Percentiles rank a stretch among this genome's conserved stretches.
Evolutionary conservation across 2,113 vertebrate species (phyloP).

Genomic region (Eurypyga helias): DNA sequence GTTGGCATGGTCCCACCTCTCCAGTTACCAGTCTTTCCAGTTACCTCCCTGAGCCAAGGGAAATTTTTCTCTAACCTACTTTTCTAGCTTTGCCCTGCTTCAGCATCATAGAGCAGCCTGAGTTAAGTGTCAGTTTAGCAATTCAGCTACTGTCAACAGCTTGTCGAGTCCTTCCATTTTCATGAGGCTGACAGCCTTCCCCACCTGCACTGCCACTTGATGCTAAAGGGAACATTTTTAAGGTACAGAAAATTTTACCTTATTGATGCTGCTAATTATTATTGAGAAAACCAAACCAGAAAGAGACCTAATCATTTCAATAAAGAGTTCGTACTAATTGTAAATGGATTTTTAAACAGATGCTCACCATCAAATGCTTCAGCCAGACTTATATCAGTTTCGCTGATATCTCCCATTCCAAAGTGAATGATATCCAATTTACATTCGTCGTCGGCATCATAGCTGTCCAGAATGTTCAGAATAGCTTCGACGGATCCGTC

Average conservation of each 20-base stretch:
- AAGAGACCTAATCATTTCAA: not conserved
- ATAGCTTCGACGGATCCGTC: slow-evolving; percentile 93
- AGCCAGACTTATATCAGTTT: slow-evolving; percentile 90
- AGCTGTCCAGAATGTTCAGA: slow-evolving; percentile 86
- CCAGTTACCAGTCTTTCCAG: not conserved
- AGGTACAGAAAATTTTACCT: not conserved
- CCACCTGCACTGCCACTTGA: not conserved
- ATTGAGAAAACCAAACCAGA: not conserved
- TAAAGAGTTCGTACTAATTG: not conserved
- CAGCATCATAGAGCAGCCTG: not conserved
- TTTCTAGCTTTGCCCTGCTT: not conserved
- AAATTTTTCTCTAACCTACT: not conserved
- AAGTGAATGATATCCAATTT: slow-evolving; percentile 88
- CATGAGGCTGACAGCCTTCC: not conserved
- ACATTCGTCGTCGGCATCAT: slow-evolving; percentile 88
- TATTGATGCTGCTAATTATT: not conserved
- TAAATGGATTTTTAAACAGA: not conserved
- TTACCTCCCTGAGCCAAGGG: not conserved
- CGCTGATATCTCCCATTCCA: slow-evolving; percentile 90
- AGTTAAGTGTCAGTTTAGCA: not conserved
- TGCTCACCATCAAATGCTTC: slow-evolving; percentile 85
- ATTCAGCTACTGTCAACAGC: not conserved
- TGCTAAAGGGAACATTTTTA: not conserved
- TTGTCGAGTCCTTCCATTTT: not conserved
- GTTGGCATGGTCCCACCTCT: no score